Evolutionary conservation across 2,113 vertebrate genomes (phyloP).

Genomic region (Nerophis ophidion): DNA sequence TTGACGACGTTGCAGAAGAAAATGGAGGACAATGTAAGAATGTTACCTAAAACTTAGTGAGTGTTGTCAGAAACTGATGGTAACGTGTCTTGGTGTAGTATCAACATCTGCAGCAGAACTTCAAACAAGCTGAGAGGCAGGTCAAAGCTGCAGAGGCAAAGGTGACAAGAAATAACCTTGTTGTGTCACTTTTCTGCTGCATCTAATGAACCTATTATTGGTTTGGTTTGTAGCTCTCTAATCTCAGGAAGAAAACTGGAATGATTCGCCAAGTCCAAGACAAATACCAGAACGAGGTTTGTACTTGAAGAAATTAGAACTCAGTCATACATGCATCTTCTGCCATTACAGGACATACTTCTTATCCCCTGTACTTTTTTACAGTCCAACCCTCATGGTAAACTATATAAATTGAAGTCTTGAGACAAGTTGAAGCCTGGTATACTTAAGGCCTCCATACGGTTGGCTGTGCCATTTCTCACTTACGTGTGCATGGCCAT

Average conservation of each 20-base stretch:
- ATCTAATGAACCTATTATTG: slow-evolving; percentile 3
- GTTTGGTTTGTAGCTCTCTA: slow-evolving; percentile 68
- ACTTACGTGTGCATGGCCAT: no score
- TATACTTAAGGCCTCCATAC: no score
- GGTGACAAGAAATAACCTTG: slow-evolving; percentile 51
- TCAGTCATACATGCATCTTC: background rate
- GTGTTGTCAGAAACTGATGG: background rate
- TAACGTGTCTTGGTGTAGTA: slow-evolving; percentile 55
- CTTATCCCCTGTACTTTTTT: no score
- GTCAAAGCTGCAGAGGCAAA: slow-evolving; percentile 80
- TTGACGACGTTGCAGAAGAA: slow-evolving; percentile 71
- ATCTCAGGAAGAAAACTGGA: slow-evolving; percentile 77
- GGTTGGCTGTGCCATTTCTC: no score
- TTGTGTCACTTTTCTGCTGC: slow-evolving; percentile 6
- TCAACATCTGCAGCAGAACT: slow-evolving; percentile 68
- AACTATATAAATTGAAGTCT: no score
- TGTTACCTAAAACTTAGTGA: background rate
- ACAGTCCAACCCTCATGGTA: no score
- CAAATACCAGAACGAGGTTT: slow-evolving; percentile 81
- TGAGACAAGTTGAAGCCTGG: no score
- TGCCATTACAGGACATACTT: background rate
- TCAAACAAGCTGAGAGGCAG: slow-evolving; percentile 76
- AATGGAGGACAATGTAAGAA: slow-evolving; percentile 77
- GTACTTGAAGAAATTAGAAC: slow-evolving; percentile 7
- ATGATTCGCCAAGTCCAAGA: slow-evolving; percentile 74